A percentile compares a stretch with the other conserved stretches of the same genome.
Conservation (phyloP, 2,888 invertebrate species). For the Anarsia innoxiella region DNA sequence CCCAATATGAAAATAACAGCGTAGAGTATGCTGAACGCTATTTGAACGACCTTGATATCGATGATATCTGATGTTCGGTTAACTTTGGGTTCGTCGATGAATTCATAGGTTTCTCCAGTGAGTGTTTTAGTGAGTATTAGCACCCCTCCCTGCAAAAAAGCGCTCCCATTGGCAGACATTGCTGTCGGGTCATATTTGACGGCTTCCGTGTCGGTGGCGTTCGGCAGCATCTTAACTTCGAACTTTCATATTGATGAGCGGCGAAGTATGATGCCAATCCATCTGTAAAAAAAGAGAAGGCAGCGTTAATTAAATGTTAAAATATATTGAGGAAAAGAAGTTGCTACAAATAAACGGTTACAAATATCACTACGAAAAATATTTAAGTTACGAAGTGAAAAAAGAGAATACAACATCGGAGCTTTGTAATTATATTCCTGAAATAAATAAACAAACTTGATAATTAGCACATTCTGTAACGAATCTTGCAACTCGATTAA, state of each 20-base stretch:
- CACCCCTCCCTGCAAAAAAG: slow-evolving; percentile 47
- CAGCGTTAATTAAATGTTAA: neutral
- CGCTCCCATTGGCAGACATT: slow-evolving; percentile 53
- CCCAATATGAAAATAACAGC: slow-evolving; percentile 86
- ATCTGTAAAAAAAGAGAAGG: slow-evolving; percentile 44
- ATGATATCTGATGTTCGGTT: slow-evolving; percentile 75
- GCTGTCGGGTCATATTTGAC: slow-evolving; percentile 40
- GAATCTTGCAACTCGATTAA: too few relatives aligned
- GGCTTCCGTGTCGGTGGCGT: slow-evolving; percentile 32
- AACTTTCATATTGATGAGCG: neutral
- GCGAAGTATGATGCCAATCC: slow-evolving; percentile 43
- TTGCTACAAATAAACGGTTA: too few relatives aligned
- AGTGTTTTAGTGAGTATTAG: slow-evolving; percentile 60
- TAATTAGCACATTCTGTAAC: too few relatives aligned
- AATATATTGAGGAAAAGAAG: neutral
- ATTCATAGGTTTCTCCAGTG: slow-evolving; percentile 57
- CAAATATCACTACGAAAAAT: too few relatives aligned
- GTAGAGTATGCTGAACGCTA: slow-evolving; percentile 85
- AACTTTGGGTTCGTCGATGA: slow-evolving; percentile 56
- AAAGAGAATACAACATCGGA: too few relatives aligned
- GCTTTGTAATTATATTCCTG: too few relatives aligned
- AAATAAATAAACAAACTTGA: too few relatives aligned
- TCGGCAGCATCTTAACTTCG: slow-evolving; percentile 36
- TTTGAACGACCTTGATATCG: slow-evolving; percentile 80
- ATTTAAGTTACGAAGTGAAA: too few relatives aligned